These are phyloP conservation scores for Sycobia sp. DNA, from an alignment of 1,140 invertebrate genomes.

Conservation along the genomic window DNA sequence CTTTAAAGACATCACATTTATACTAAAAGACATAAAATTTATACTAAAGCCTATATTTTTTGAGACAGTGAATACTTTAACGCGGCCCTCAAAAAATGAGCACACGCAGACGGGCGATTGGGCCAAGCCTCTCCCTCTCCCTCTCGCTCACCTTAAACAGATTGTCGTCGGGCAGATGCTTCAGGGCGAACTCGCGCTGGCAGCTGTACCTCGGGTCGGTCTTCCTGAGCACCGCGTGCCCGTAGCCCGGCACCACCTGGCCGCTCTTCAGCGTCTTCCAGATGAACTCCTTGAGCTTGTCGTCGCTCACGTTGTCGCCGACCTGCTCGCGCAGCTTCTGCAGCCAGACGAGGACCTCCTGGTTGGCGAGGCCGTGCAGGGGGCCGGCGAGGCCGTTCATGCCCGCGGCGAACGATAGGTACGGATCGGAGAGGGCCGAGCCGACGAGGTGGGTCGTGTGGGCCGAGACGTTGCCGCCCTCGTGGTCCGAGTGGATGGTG, in stretches of 20 bases:
- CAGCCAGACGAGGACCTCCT: conserved; percentile 88
- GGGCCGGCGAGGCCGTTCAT: conserved; percentile 95
- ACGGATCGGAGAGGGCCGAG: conserved; percentile 93
- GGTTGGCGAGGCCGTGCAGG: conserved; percentile 94
- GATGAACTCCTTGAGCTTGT: conserved; percentile 90
- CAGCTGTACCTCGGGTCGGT: conserved; percentile 95
- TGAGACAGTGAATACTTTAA: no score
- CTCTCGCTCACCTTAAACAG: conserved; percentile 84
- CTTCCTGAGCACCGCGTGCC: conserved; percentile 94
- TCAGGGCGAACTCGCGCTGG: conserved; percentile 93
- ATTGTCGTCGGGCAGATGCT: conserved; percentile 91
- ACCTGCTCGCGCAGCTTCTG: conserved; percentile 81
- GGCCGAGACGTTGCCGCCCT: conserved; percentile 94
- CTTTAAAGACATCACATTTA: no score
- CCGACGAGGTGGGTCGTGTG: conserved; percentile 95
- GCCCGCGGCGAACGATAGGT: conserved; percentile 91
- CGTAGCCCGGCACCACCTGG: conserved; percentile 95
- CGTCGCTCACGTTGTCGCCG: conserved; percentile 81
- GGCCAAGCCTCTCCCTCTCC: no score
- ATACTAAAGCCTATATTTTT: no score
- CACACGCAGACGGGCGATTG: no score
- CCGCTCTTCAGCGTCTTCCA: conserved; percentile 94
- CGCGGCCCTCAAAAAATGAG: no score
- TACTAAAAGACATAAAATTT: no score
- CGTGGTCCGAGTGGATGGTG: conserved; percentile 96